Evolutionary conservation across 2,797 vertebrate genomes (phyloP).

Genomic region (Cuculus canorus): DNA sequence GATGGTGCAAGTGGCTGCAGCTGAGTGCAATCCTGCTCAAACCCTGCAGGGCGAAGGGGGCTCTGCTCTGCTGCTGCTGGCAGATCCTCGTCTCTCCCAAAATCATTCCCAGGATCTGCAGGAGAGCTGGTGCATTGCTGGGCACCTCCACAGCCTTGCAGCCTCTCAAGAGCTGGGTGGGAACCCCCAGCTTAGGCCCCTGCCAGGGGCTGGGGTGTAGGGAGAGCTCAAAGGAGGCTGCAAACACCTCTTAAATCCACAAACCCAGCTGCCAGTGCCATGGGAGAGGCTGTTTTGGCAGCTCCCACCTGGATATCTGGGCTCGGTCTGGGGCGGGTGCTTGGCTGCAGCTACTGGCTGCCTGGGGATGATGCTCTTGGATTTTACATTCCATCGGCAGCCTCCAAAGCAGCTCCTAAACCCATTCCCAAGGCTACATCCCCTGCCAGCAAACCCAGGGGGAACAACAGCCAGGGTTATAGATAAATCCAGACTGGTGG

Average conservation of each 20-base stretch:
- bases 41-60: not conserved
- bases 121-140: too few relatives aligned
- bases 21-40: not conserved
- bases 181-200: too few relatives aligned
- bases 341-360: not conserved
- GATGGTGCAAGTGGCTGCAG: accelerated
- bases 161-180: not conserved
- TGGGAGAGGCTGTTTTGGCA: not conserved
- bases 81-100: too few relatives aligned
- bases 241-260: not conserved
- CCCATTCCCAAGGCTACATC: not conserved
- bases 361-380: not conserved
- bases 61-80: too few relatives aligned
- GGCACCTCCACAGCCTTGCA: not conserved
- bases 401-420: not conserved
- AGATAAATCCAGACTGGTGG: too few relatives aligned
- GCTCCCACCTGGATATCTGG: accelerated
- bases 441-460: not conserved
- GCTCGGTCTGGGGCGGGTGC: not conserved
- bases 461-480: accelerated
- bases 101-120: too few relatives aligned
- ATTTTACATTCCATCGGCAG: not conserved
- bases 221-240: not conserved
- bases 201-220: not conserved
- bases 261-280: accelerated